phyloP scores from a whole-genome alignment of 2,888 invertebrate genomes.

The Plagodis pulveraria region DNA sequence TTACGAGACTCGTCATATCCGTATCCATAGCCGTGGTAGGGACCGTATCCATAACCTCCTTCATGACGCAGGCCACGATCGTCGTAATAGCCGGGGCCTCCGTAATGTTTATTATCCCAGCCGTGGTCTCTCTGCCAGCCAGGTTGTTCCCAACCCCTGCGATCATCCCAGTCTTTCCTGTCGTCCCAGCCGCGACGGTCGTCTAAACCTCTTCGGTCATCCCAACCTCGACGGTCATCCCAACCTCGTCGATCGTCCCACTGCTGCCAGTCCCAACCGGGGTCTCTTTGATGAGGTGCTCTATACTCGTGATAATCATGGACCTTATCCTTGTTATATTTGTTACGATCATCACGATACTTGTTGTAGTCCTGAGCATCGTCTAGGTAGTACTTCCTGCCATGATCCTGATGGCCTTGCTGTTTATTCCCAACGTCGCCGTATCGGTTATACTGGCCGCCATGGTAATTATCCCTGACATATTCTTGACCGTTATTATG shows the following conservation, averaged over 20 bases:
- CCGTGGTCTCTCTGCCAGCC: conserved; percentile 54
- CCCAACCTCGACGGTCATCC: conserved; percentile 58
- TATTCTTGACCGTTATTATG: conserved; percentile 75
- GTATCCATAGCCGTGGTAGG: conserved; percentile 71
- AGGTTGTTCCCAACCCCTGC: conserved; percentile 53
- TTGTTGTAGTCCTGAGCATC: conserved; percentile 72
- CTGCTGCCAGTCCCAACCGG: conserved; percentile 66
- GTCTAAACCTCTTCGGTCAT: conserved; percentile 57
- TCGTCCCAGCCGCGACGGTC: conserved; percentile 56
- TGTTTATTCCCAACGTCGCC: conserved; percentile 73
- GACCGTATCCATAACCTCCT: conserved; percentile 72
- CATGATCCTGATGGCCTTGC: conserved; percentile 70
- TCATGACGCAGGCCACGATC: conserved; percentile 71
- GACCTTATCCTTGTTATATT: conserved; percentile 65
- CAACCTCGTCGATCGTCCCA: conserved; percentile 63
- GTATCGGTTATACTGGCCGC: conserved; percentile 68
- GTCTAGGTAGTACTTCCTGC: conserved; percentile 76
- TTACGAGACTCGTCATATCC: conserved; percentile 71
- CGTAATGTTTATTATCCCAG: conserved; percentile 63
- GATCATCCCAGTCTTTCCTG: conserved; percentile 53
- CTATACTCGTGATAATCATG: conserved; percentile 64
- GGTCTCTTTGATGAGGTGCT: conserved; percentile 58
- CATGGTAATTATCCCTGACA: conserved; percentile 66
- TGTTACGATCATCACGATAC: conserved; percentile 69
- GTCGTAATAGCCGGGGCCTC: conserved; percentile 74